Conservation (phyloP, 2,888 invertebrate species). For the Lamproptera curius region DNA sequence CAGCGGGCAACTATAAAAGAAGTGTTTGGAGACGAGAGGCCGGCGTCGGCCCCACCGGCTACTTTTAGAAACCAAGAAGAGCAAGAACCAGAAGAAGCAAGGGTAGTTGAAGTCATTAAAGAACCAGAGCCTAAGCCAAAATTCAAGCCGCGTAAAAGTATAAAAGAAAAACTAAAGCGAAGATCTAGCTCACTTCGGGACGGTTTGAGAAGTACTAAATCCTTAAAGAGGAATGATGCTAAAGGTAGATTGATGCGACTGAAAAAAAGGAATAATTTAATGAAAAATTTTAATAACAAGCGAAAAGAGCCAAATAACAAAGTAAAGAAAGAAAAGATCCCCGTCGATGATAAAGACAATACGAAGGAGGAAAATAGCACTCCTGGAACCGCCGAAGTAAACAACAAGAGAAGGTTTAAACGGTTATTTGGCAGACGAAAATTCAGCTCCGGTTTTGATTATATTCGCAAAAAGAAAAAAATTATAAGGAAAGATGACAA, state of each 20-base stretch:
- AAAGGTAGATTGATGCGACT: slow-evolving; percentile 64
- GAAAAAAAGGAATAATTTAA: slow-evolving; percentile 68
- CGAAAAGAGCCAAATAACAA: slow-evolving; percentile 60
- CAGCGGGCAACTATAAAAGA: slow-evolving; percentile 88
- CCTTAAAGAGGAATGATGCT: slow-evolving; percentile 65
- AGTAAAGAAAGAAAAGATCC: slow-evolving; percentile 51
- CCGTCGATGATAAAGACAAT: slow-evolving; percentile 61
- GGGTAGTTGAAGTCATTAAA: slow-evolving; percentile 47
- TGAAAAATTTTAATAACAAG: slow-evolving; percentile 63
- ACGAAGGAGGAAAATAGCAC: slow-evolving; percentile 53
- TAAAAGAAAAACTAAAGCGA: slow-evolving; percentile 60
- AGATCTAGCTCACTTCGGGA: slow-evolving; percentile 68
- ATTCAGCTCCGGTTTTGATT: slow-evolving; percentile 92
- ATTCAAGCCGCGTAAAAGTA: slow-evolving; percentile 59
- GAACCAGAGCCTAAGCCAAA: slow-evolving; percentile 54
- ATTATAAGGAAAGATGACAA: slow-evolving; percentile 77
- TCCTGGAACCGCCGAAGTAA: slow-evolving; percentile 47
- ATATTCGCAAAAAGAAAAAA: slow-evolving; percentile 93
- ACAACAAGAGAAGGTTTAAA: slow-evolving; percentile 77
- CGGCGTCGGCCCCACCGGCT: slow-evolving; percentile 89
- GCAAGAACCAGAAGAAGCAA: slow-evolving; percentile 40
- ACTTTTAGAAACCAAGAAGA: slow-evolving; percentile 74
- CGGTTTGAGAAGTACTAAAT: slow-evolving; percentile 67
- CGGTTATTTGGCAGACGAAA: slow-evolving; percentile 84
- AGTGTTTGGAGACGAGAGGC: slow-evolving; percentile 88